Evolutionary conservation across 53 echinoderm and acorn worm genomes (phyloP).

Genomic region (Holothuria scabra): DNA sequence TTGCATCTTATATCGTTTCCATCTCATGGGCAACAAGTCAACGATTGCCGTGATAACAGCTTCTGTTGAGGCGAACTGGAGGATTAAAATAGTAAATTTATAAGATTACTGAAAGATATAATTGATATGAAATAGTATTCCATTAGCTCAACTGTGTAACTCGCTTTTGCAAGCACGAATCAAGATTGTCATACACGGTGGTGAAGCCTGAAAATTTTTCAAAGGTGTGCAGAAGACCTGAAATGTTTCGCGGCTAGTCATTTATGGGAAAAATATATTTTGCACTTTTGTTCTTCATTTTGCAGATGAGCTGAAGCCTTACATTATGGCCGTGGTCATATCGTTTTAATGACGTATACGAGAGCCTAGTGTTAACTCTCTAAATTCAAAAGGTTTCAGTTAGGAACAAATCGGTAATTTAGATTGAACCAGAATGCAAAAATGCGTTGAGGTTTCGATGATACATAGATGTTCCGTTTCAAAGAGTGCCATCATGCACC

Average conservation of each 20-base stretch:
- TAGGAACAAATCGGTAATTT: too few species aligned
- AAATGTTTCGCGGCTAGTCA: background rate
- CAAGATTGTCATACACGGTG: too few species aligned
- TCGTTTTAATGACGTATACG: too few species aligned
- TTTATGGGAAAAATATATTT: background rate
- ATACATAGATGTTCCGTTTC: too few species aligned
- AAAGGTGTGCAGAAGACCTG: background rate
- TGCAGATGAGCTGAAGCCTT: background rate
- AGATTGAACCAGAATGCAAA: too few species aligned
- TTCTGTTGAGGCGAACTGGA: constrained; percentile 10
- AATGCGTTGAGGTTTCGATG: too few species aligned
- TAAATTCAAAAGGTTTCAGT: too few species aligned
- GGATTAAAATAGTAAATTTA: too few species aligned
- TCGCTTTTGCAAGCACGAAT: background rate
- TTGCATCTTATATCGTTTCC: constrained; percentile 2
- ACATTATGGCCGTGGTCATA: too few species aligned
- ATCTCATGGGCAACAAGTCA: constrained; percentile 19
- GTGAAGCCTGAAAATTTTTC: too few species aligned
- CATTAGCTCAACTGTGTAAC: background rate
- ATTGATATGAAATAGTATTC: background rate
- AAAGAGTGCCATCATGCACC: too few species aligned
- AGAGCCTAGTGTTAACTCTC: too few species aligned
- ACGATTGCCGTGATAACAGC: constrained; percentile 12
- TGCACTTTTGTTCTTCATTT: background rate
- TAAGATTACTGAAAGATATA: background rate